These are phyloP conservation scores for Darevskia mixta DNA, from an alignment of 2,797 vertebrate species.

Conservation along the genomic window DNA sequence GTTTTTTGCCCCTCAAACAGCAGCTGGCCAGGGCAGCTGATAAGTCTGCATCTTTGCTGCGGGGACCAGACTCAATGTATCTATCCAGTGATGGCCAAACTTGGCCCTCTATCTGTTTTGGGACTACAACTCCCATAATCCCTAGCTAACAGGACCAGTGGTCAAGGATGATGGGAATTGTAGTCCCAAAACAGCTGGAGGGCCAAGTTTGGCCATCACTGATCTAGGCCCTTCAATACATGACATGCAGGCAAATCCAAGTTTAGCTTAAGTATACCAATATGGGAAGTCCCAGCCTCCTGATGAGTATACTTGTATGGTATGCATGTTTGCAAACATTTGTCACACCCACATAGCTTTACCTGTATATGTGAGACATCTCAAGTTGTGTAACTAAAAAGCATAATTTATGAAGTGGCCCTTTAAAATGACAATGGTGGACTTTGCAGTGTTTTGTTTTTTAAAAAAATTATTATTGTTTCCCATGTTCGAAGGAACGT, in stretches of 20 bases:
- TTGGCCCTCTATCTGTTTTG: too few relatives aligned
- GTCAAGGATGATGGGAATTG: too few relatives aligned
- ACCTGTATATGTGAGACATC: neutral
- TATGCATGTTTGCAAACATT: conserved; percentile 18
- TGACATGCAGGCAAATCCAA: neutral
- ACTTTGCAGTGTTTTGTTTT: conserved; percentile 12
- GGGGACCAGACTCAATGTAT: neutral
- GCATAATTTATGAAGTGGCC: neutral
- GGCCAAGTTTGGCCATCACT: too few relatives aligned
- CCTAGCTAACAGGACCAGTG: too few relatives aligned
- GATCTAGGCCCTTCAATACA: neutral
- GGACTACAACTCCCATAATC: too few relatives aligned
- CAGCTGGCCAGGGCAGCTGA: neutral
- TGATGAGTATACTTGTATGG: neutral
- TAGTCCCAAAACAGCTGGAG: too few relatives aligned
- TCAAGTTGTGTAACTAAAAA: conserved; percentile 3
- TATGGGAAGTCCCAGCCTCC: neutral
- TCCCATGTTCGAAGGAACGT: conserved; percentile 6
- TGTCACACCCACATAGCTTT: neutral
- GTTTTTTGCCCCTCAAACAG: neutral
- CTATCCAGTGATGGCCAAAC: too few relatives aligned
- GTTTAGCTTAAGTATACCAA: neutral
- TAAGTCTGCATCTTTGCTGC: conserved; percentile 25
- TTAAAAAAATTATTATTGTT: neutral
- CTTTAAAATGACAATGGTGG: conserved; percentile 25